These are phyloP conservation scores for Thomomys bottae DNA, from an alignment of 2,113 vertebrate species.

Conservation along the genomic window DNA sequence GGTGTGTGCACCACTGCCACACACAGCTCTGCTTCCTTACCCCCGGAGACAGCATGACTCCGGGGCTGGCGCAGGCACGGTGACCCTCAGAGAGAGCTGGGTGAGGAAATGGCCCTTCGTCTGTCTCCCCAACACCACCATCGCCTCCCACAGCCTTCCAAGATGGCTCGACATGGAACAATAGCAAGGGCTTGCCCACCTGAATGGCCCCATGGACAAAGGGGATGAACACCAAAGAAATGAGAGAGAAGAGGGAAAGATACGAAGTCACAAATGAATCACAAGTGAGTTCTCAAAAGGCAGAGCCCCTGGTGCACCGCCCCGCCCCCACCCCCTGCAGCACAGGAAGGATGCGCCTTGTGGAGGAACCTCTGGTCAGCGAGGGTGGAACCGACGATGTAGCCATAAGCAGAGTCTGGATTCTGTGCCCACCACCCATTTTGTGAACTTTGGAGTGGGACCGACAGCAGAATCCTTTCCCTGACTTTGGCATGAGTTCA, in stretches of 20 bases:
- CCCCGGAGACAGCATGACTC: background rate
- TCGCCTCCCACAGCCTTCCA: background rate
- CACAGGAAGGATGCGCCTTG: fast-evolving
- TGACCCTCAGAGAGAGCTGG: background rate
- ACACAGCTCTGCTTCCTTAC: too few species aligned
- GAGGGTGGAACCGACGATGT: background rate
- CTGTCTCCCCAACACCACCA: background rate
- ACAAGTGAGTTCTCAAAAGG: fast-evolving
- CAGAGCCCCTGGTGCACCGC: fast-evolving
- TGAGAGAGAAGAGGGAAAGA: background rate
- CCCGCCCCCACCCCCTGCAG: fast-evolving
- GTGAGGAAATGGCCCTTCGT: fast-evolving
- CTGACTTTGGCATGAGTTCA: conserved; percentile 18
- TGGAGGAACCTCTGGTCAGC: fast-evolving
- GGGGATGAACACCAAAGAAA: background rate
- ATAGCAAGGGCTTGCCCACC: fast-evolving
- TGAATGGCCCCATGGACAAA: background rate
- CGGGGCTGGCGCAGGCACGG: fast-evolving
- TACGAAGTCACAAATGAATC: too few species aligned
- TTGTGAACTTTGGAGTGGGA: conserved; percentile 39
- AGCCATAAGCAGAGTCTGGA: conserved; percentile 54
- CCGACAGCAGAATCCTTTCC: conserved; percentile 65
- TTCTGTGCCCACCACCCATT: conserved; percentile 60
- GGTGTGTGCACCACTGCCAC: too few species aligned
- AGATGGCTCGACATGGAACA: fast-evolving